A percentile compares a stretch with the other conserved stretches of the same genome.
These are phyloP conservation scores for Mesoligia furuncula DNA, from an alignment of 2,888 invertebrate genomes.

Conservation along the genomic window DNA sequence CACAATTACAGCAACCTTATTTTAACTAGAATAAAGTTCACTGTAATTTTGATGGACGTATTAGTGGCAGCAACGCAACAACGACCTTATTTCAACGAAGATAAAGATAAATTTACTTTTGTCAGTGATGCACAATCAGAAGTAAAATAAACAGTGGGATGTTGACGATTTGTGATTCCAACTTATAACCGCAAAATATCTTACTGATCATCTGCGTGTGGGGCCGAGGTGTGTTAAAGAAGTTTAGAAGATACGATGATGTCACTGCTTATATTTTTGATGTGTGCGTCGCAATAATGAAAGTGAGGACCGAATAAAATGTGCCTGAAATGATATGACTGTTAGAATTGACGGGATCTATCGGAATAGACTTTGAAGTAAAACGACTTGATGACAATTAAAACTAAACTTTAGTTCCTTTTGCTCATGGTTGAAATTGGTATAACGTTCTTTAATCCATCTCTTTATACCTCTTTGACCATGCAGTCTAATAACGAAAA, in stretches of 20 bases:
- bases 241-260: not conserved
- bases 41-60: not conserved
- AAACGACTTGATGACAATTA: not conserved
- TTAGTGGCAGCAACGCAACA: not conserved
- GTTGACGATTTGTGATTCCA: not conserved
- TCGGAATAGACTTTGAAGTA: not conserved
- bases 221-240: not conserved
- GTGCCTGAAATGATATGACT: constrained; percentile 27
- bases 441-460: no score
- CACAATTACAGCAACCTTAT: not conserved
- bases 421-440: not conserved
- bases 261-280: not conserved
- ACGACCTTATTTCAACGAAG: not conserved
- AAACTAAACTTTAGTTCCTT: not conserved
- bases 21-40: not conserved
- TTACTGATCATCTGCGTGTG: not conserved
- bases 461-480: not conserved
- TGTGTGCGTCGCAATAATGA: not conserved
- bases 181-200: not conserved
- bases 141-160: not conserved
- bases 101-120: not conserved
- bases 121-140: not conserved
- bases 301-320: constrained; percentile 38
- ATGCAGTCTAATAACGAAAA: not conserved
- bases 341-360: constrained; percentile 10